Evolutionary conservation across 2,888 invertebrate genomes (phyloP).

Genomic region (Drosophila paranaensis): DNA sequence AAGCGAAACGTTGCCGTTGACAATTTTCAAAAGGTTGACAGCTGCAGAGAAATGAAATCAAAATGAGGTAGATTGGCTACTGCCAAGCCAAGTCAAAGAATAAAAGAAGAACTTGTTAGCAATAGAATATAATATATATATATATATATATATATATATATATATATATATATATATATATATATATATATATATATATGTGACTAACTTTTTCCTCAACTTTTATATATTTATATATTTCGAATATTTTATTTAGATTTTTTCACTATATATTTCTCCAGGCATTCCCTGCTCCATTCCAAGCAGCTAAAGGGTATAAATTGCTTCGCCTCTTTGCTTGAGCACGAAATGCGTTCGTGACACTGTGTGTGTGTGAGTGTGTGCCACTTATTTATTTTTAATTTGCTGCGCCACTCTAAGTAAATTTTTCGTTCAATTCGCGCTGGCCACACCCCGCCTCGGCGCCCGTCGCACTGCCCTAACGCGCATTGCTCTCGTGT

Average conservation of each 20-base stretch:
- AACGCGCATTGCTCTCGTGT: conserved; percentile 53
- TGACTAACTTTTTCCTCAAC: too few relatives aligned
- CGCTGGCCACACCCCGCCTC: conserved; percentile 6
- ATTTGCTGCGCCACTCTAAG: conserved; percentile 58
- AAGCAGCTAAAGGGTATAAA: conserved; percentile 17
- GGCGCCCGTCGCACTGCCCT: conserved; percentile 28
- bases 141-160: neutral
- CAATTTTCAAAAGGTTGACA: conserved; percentile 22
- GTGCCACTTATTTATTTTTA: conserved; percentile 68
- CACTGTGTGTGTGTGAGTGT: conserved; percentile 25
- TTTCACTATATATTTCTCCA: neutral
- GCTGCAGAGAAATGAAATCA: neutral
- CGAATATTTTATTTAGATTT: neutral
- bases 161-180: neutral
- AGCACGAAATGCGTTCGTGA: conserved; percentile 48
- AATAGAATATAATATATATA: too few relatives aligned
- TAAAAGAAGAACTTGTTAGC: too few relatives aligned
- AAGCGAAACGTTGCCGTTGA: conserved; percentile 36
- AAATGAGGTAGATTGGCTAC: conserved; percentile 11
- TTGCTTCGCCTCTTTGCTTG: neutral
- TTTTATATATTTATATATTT: neutral
- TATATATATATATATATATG: neutral
- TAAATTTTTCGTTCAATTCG: conserved; percentile 29
- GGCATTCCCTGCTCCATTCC: neutral
- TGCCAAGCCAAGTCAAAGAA: too few relatives aligned